Conservation (phyloP, 2,888 invertebrate species). For the Yponomeuta evonymella region DNA sequence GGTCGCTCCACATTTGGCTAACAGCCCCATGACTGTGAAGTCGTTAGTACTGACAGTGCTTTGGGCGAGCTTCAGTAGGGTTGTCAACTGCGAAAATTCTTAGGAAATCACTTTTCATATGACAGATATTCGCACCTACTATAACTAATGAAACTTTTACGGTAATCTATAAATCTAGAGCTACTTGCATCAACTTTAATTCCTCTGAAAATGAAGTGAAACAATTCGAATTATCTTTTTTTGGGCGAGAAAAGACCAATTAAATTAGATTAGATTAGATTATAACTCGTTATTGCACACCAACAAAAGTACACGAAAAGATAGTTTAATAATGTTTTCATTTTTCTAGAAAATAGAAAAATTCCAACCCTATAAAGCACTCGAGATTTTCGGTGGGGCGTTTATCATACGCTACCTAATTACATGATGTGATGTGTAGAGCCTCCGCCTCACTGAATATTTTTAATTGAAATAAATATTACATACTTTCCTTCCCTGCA, state of each 20-base stretch:
- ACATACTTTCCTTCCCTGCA: no score
- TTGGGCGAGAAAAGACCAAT: background rate
- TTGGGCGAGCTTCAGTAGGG: slow-evolving; percentile 21
- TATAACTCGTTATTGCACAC: background rate
- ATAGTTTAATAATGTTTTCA: no score
- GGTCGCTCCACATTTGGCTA: slow-evolving; percentile 59
- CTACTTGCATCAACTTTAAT: background rate
- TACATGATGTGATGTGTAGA: slow-evolving; percentile 29
- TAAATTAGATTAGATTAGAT: background rate
- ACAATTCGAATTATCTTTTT: background rate
- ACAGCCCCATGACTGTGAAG: slow-evolving; percentile 50
- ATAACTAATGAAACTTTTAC: no score
- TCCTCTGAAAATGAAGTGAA: background rate
- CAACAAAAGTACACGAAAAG: background rate
- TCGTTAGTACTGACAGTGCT: slow-evolving; percentile 42
- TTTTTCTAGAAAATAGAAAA: background rate
- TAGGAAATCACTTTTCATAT: background rate
- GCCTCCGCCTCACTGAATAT: background rate
- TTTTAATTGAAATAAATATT: background rate
- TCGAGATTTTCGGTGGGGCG: slow-evolving; percentile 23
- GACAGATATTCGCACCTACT: no score
- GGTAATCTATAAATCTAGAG: background rate
- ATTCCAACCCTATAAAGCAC: slow-evolving; percentile 35
- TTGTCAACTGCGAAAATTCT: background rate
- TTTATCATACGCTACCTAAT: slow-evolving; percentile 44